These are phyloP conservation scores for Homarus americanus DNA, from an alignment of 1,140 invertebrate species.

Conservation along the genomic window DNA sequence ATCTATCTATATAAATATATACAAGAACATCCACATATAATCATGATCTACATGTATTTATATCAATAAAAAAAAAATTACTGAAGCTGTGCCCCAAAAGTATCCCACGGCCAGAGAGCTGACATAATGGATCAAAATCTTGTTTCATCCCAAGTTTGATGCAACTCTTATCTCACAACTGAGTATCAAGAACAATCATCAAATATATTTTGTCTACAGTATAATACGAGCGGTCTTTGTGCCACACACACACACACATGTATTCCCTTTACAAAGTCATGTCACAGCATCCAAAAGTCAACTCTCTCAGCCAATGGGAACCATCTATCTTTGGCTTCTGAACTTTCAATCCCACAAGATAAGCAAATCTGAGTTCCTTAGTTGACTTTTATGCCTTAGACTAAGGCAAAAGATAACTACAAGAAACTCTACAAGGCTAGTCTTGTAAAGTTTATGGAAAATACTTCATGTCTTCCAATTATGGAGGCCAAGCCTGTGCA, in stretches of 20 bases:
- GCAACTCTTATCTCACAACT: not conserved
- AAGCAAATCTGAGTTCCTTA: slow-evolving; percentile 43
- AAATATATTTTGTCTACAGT: not conserved
- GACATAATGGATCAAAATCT: slow-evolving; percentile 28
- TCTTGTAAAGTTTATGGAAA: slow-evolving; percentile 34
- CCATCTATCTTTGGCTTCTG: slow-evolving; percentile 62
- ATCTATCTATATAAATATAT: slow-evolving; percentile 68
- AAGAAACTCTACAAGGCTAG: slow-evolving; percentile 27
- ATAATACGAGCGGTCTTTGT: not conserved
- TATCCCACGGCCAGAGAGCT: slow-evolving; percentile 51
- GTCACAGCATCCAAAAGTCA: not conserved
- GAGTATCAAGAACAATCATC: slow-evolving; percentile 23
- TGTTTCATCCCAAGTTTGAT: not conserved
- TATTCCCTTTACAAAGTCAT: not conserved
- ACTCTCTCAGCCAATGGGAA: slow-evolving; percentile 54
- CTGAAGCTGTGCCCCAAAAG: slow-evolving; percentile 66
- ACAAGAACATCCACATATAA: slow-evolving; percentile 61
- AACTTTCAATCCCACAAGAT: slow-evolving; percentile 59
- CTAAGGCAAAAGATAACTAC: not conserved
- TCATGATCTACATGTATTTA: slow-evolving; percentile 69
- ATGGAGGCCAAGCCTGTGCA: slow-evolving; percentile 8
- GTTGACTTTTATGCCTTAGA: not conserved
- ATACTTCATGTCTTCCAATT: not conserved
- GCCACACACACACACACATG: no score
- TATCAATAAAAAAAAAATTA: slow-evolving; percentile 65